A percentile compares a stretch with the other conserved stretches of the same genome.
These are phyloP conservation scores for Lanius ludovicianus DNA, from an alignment of 2,113 vertebrate species.

Conservation along the genomic window DNA sequence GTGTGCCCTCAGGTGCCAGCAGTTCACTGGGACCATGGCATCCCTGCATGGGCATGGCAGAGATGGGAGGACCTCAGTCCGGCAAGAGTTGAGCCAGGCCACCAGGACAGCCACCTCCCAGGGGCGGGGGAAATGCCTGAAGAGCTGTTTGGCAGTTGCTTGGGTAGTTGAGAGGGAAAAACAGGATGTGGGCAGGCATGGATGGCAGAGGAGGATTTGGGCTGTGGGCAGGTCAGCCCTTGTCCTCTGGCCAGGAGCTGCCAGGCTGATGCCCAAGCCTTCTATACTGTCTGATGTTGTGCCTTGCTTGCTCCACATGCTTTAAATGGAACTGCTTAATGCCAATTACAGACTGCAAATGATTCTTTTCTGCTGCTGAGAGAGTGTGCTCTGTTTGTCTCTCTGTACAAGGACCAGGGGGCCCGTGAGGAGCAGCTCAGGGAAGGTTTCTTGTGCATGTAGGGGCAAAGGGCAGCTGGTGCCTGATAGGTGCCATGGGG, in stretches of 20 bases:
- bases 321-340: neutral
- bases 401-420: too few relatives aligned
- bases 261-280: accelerated
- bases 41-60: accelerated
- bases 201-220: accelerated
- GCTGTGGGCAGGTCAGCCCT: accelerated
- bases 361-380: neutral
- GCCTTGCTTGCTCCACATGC: accelerated
- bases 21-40: accelerated
- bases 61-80: neutral
- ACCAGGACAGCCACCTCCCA: accelerated
- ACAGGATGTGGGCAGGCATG: accelerated
- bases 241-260: neutral
- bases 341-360: neutral
- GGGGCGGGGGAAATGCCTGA: accelerated
- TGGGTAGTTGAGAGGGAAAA: neutral
- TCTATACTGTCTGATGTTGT: accelerated
- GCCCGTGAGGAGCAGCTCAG: accelerated
- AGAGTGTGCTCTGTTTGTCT: neutral
- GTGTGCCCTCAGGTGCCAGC: accelerated
- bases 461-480: accelerated
- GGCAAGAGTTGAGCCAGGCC: neutral
- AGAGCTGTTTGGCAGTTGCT: neutral
- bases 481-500: accelerated
- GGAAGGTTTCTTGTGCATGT: neutral